Conservation (phyloP, 2,888 invertebrate genomes). For the Trissoscelio sp. region DNA sequence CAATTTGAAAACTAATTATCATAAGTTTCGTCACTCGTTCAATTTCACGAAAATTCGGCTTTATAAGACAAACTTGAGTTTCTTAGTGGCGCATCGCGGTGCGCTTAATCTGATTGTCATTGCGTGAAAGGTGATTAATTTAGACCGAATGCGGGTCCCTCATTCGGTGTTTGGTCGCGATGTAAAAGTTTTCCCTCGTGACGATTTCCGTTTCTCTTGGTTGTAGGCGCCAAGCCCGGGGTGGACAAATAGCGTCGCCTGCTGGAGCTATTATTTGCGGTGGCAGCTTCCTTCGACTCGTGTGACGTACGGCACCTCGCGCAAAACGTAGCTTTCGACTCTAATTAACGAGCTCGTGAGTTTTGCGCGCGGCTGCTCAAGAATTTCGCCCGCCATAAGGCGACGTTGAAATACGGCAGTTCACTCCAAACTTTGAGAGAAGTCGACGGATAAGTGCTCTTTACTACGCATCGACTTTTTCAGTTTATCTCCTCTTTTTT, state of each 20-base stretch:
- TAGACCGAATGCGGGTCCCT: constrained; percentile 58
- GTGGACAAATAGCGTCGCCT: constrained; percentile 70
- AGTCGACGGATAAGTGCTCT: constrained; percentile 60
- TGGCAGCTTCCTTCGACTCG: constrained; percentile 71
- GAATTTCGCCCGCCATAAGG: constrained; percentile 69
- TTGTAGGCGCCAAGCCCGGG: constrained; percentile 21
- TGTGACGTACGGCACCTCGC: constrained; percentile 69
- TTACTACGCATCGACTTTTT: constrained; percentile 51
- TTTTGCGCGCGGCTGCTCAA: constrained; percentile 68
- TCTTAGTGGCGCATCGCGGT: constrained; percentile 21
- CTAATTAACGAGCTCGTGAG: constrained; percentile 72
- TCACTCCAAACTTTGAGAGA: constrained; percentile 49
- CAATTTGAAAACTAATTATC: constrained; percentile 37
- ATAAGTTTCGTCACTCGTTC: constrained; percentile 11
- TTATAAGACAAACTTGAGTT: constrained; percentile 33
- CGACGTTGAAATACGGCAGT: constrained; percentile 72
- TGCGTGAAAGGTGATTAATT: constrained; percentile 52
- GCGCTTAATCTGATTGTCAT: constrained; percentile 48
- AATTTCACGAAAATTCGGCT: constrained; percentile 24
- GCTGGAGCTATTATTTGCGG: constrained; percentile 70
- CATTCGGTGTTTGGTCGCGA: constrained; percentile 53
- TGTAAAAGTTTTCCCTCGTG: constrained; percentile 51
- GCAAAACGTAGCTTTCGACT: constrained; percentile 71
- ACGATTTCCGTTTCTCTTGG: constrained; percentile 46
- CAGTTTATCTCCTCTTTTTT: constrained; percentile 37